Percentiles rank a stretch among this genome's conserved stretches.
These are phyloP conservation scores for Dunckerocampus dactyliophorus DNA, from an alignment of 2,113 vertebrate genomes.

Conservation along the genomic window DNA sequence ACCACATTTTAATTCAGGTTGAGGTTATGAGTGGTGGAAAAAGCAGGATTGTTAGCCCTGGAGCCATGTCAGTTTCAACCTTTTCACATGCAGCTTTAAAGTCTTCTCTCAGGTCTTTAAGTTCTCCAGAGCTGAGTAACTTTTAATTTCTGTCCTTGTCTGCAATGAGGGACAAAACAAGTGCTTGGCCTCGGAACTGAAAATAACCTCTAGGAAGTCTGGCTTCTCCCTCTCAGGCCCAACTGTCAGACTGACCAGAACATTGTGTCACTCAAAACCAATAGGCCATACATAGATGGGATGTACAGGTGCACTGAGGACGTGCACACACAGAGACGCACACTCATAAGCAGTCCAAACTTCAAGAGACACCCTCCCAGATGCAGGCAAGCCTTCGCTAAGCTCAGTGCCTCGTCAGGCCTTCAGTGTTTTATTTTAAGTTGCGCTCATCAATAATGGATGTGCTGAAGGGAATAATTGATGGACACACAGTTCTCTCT, in stretches of 20 bases:
- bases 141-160: neutral
- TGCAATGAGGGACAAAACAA: neutral
- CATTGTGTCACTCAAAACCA: conserved; percentile 23
- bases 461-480: conserved; percentile 64
- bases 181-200: neutral
- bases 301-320: conserved; percentile 7
- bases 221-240: conserved; percentile 1
- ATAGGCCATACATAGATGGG: neutral
- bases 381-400: conserved; percentile 32
- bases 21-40: neutral
- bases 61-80: neutral
- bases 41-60: neutral
- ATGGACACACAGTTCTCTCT: conserved; percentile 66
- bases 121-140: neutral
- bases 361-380: neutral
- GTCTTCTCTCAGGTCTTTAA: neutral
- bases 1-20: neutral
- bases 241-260: conserved; percentile 26
- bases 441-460: conserved; percentile 65
- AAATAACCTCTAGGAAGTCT: conserved; percentile 11
- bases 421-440: conserved; percentile 67
- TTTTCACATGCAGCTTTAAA: neutral
- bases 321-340: neutral
- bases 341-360: conserved; percentile 16
- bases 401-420: conserved; percentile 59